Base-by-base conservation (phyloP, 2,888 invertebrate genomes). In the Aleiodes leptofemur region DNA sequence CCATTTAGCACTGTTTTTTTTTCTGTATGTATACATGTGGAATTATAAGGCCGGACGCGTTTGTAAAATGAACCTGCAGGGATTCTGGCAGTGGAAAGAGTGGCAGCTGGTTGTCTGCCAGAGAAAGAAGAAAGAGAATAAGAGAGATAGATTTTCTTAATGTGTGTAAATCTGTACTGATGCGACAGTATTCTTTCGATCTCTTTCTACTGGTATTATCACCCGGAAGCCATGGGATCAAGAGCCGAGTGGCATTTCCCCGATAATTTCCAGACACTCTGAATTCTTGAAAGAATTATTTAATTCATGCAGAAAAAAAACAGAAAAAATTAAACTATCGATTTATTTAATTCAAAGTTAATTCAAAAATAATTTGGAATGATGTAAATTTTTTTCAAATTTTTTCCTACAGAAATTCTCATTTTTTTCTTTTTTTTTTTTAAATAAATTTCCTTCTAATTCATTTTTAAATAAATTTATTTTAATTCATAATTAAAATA, bases 191-290 rank as follows among this genome's bases (percentile, higher is more conserved):
- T 82, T 81, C 83, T 83, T 81, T 82, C 83, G n/a, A 83, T 83
- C 83, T 83, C 79, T 85, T 86, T 86, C 85, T 83, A 84, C 83
- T 84, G 83, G 83, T 84, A 86, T 87, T 86, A 87, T 82, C 82
- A 86, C 83, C 85, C 84, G 86, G 85, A 86, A 86, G 85, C 83
- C 81, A 82, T 79, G 81, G 57, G 76, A 79, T 78, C 66, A 68
- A 53, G 56, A 43, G 43, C 43, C 43, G 43, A 43, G 9, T 43
- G 43, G 43, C 43, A 43, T 43, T 43, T 43, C 43, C 43, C 43
- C 43, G 43, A 43, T 43, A 43, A 43, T 43, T 43, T 43, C 43
- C 43, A 43, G 43, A 43, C 43, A 43, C 43, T 43, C 9, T 3
- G 43, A 43, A 43, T 43, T 43, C 43, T 43, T 43, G 11, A 3